Percentiles rank a stretch among this genome's conserved stretches.
Conservation (phyloP, 2,888 invertebrate genomes). For the Colletes collaris region DNA sequence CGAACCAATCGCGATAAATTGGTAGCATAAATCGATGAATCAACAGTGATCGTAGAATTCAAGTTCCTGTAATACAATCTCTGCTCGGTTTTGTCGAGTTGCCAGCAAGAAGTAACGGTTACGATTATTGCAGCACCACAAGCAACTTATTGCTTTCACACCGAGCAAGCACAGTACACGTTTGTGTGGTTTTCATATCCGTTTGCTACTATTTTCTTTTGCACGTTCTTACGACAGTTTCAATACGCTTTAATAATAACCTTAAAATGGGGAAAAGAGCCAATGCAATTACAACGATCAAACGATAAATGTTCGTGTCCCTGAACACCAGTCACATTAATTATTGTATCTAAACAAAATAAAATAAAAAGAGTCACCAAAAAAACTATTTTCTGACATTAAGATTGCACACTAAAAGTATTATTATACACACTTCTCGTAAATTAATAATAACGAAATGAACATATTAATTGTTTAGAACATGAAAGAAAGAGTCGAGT, state of each 20-base stretch:
- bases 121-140: constrained; percentile 51
- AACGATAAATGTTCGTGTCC: too few species aligned
- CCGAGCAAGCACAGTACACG: constrained; percentile 29
- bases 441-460: too few species aligned
- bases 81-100: constrained; percentile 5
- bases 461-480: too few species aligned
- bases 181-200: background rate
- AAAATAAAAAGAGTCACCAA: too few species aligned
- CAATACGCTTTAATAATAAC: background rate
- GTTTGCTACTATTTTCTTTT: background rate
- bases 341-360: too few species aligned
- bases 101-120: constrained; percentile 27
- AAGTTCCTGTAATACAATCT: constrained; percentile 3
- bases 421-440: too few species aligned
- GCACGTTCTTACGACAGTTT: background rate
- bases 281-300: background rate
- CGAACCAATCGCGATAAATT: background rate
- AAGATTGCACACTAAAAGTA: too few species aligned
- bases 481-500: too few species aligned
- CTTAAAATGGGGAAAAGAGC: background rate
- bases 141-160: constrained; percentile 45
- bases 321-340: too few species aligned
- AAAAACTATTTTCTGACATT: too few species aligned
- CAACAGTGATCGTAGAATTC: constrained; percentile 45
- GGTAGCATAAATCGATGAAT: constrained; percentile 30